Percentiles rank a stretch among this genome's conserved stretches.
These are phyloP conservation scores for Lasioglossum albipes DNA, from an alignment of 1,140 invertebrate species.

Conservation along the genomic window DNA sequence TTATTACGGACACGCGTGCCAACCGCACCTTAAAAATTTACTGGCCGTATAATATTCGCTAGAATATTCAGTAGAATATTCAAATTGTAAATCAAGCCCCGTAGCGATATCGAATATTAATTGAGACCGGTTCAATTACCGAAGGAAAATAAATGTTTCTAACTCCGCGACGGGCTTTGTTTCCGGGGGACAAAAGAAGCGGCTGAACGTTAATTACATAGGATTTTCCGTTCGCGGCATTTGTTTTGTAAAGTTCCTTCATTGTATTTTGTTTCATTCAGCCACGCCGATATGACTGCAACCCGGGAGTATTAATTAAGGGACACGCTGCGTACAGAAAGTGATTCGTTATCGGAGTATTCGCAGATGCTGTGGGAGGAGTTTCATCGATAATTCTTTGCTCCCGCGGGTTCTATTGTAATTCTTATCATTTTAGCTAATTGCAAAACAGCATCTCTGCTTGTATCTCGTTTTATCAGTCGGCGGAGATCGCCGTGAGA, in stretches of 20 bases:
- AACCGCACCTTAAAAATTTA: conserved; percentile 63
- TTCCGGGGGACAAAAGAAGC: conserved; percentile 25
- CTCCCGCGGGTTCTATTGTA: not conserved
- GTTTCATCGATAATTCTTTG: not conserved
- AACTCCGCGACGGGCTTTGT: conserved; percentile 12
- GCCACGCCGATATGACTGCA: conserved; percentile 57
- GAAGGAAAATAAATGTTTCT: conserved; percentile 40
- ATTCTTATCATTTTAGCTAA: not conserved
- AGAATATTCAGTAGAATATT: conserved; percentile 64
- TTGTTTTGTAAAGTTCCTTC: conserved; percentile 52
- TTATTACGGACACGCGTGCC: conserved; percentile 56
- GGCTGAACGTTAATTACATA: conserved; percentile 63
- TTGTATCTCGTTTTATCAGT: too few species aligned
- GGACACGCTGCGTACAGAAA: conserved; percentile 19
- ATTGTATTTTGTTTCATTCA: conserved; percentile 43
- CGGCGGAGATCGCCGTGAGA: too few species aligned
- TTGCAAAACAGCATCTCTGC: not conserved
- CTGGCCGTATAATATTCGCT: conserved; percentile 58
- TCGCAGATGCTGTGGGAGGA: not conserved
- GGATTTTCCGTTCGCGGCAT: conserved; percentile 64
- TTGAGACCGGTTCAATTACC: conserved; percentile 39
- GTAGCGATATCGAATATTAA: conserved; percentile 57
- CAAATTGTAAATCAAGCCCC: conserved; percentile 63
- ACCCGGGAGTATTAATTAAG: conserved; percentile 65
- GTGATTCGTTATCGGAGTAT: not conserved